Base-by-base conservation (phyloP, 2,797 vertebrate genomes). In the Hoplostethus atlanticus region DNA sequence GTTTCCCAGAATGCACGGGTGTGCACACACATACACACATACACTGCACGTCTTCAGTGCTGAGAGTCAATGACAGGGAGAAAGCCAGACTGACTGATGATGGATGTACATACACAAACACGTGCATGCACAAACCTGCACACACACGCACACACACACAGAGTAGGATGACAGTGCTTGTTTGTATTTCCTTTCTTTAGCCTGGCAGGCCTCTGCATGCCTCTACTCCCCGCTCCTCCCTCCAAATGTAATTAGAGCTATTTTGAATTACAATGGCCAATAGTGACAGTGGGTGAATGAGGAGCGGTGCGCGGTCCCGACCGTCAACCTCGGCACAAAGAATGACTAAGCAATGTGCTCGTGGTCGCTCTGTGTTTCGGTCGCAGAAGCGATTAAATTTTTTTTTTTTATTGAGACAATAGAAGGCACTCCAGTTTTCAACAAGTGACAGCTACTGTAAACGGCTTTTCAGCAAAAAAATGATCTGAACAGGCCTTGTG, bases 241-340 rank as follows among this genome's bases (percentile, higher is more conserved):
- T 64, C 71, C 71, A 67, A 72, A 53, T 12, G 38, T 82, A 84
- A 91, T 90, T 87, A 84, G 88, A 90, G 76, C 68, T 64, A 64
- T 79, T 89, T 85, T 73, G 40, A 74, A 66, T 84, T 40, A 85
- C 82, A 81, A 57, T 80, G 56, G 75, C 65, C 28, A n/a, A 16
- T 1, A 42, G 54, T 84, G 81, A 79, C 69, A 77, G 71, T 25
- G 64, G 48, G 31, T 76, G 57, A 81, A 79, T 71, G 71, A 76
- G 64, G 68, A 80, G 57, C 68, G 69, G 69, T 59, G 46, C 61
- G 25, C 52, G 44, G 47, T 61, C 13, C 12, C 60, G 6, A 12
- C 64, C 12, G 6, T 65, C 44, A 36, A 6, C 13, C 55, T 21
- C 21, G 21, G 21, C 21, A 42, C 55, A 70, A 71, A 30, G 75